Base-by-base conservation (phyloP, 2,797 vertebrate species). In the Rhodeus uyekii region DNA sequence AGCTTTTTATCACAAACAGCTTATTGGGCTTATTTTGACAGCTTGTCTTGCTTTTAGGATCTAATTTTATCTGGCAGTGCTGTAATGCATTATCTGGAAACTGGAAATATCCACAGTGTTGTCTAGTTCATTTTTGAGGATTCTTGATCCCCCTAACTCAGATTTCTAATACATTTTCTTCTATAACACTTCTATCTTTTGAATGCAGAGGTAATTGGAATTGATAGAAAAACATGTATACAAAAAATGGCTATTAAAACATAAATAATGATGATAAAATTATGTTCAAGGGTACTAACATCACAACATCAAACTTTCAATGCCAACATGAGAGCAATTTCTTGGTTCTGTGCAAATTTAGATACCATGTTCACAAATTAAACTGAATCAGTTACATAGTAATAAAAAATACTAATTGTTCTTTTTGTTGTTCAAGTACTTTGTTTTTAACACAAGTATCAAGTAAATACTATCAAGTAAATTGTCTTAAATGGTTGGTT, bases 1-100 rank as follows among this genome's bases (percentile, higher is more conserved):
- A 68, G 38, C 61, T 68, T 82, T 82, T 82, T 60, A 68, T 68
- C 63, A 76, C 50, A 76, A 58, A 75, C 80, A 76, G 73, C 63
- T 82, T 82, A 67, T 68, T 82, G 72, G 80, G 73, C 48, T 76
- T 82, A 82, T 82, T 76, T 55, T 76, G 80, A 82, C 80, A 76
- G 61, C 80, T 82, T 76, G 80, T 42, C 38, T 68, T 68, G 73
- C 72, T 69, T 74, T 81, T 64, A 74, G 69, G 69, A 74, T 50
- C 79, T 76, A 50, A 36, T 68, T 29, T 67, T 76, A 55, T 82
- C 80, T 82, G 72, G 80, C 80, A 74, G 8, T 8, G 34, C 10
- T 65, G 39, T 36, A 65, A 19, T 65, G 27, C 24, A 67, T 65
- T 39, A 48, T 53, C 36, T 58, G 50, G 36, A 67, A 75, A 32